Evolutionary conservation across 1,140 invertebrate genomes (phyloP).

Genomic region (Scaptomyza hsui): DNA sequence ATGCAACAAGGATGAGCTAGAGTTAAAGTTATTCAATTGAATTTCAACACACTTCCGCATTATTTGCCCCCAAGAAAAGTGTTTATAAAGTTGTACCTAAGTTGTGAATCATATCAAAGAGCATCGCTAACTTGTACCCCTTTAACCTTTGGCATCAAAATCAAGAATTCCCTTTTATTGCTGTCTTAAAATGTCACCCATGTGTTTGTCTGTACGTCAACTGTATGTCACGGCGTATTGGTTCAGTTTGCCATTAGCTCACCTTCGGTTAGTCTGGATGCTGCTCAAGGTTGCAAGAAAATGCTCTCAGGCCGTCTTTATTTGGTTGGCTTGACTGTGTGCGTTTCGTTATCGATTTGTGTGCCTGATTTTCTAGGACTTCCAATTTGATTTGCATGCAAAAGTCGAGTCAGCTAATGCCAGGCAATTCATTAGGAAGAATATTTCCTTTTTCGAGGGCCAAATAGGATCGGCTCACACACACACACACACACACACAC

Average conservation of each 20-base stretch:
- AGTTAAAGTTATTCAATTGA: too few species aligned
- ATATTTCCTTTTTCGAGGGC: slow-evolving; percentile 9
- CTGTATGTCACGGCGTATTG: slow-evolving; percentile 9
- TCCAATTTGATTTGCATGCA: slow-evolving; percentile 42
- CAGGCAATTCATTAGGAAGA: slow-evolving; percentile 37
- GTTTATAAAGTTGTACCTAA: slow-evolving; percentile 9
- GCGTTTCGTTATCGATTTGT: slow-evolving; percentile 27
- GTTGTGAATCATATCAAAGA: slow-evolving; percentile 31
- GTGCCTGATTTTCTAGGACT: slow-evolving; percentile 32
- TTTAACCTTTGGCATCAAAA: slow-evolving; percentile 54
- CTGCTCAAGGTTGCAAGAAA: slow-evolving; percentile 30
- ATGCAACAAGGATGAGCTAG: too few species aligned
- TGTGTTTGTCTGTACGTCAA: not conserved
- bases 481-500: too few species aligned
- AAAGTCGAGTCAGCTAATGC: slow-evolving; percentile 36
- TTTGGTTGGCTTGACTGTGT: not conserved
- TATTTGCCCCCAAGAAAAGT: too few species aligned
- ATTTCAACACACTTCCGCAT: not conserved
- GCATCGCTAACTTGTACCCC: slow-evolving; percentile 37
- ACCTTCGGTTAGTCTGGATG: slow-evolving; percentile 37
- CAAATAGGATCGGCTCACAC: slow-evolving; percentile 11
- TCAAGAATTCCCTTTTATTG: slow-evolving; percentile 45
- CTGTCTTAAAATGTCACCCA: slow-evolving; percentile 34
- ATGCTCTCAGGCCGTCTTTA: slow-evolving; percentile 6
- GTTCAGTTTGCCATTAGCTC: slow-evolving; percentile 31